A percentile compares a stretch with the other conserved stretches of the same genome.
These are phyloP conservation scores for Sinocyclocheilus anophthalmus DNA, from an alignment of 2,113 vertebrate genomes.

Conservation along the genomic window DNA sequence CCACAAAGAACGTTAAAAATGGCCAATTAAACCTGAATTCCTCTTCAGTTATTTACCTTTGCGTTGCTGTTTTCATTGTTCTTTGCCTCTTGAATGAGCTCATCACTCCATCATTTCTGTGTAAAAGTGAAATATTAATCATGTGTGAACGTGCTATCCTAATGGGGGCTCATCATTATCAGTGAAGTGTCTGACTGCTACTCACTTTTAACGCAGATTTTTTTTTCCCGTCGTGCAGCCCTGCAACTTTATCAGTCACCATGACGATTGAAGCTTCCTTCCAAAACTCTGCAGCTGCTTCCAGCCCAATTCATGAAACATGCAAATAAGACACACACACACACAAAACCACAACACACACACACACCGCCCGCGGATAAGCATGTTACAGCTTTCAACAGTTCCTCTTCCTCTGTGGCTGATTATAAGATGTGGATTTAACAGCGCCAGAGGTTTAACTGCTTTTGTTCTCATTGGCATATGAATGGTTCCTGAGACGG, in stretches of 20 bases:
- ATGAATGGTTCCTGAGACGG: background rate
- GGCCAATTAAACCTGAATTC: slow-evolving; percentile 19
- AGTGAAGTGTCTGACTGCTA: background rate
- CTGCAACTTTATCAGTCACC: background rate
- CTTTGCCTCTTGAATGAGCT: background rate
- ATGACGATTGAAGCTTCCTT: background rate
- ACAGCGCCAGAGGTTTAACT: background rate
- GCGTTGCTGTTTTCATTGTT: background rate
- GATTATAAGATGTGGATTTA: slow-evolving; percentile 20
- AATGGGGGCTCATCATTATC: background rate
- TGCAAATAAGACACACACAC: slow-evolving; percentile 14
- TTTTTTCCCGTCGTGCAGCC: background rate
- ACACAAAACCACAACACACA: background rate
- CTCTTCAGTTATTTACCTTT: slow-evolving; percentile 19
- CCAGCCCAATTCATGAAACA: slow-evolving; percentile 11
- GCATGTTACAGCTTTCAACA: slow-evolving; percentile 13
- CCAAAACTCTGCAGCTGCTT: background rate
- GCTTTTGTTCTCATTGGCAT: slow-evolving; percentile 5
- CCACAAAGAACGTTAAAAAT: slow-evolving; percentile 37
- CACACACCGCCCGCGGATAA: background rate
- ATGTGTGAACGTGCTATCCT: background rate
- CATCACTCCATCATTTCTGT: background rate
- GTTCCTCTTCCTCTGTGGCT: slow-evolving; percentile 15
- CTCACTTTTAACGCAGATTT: background rate
- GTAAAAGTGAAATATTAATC: background rate